Percentiles rank a stretch among this genome's conserved stretches.
phyloP scores from a whole-genome alignment of 2,113 vertebrate genomes.

The Chionis minor region DNA sequence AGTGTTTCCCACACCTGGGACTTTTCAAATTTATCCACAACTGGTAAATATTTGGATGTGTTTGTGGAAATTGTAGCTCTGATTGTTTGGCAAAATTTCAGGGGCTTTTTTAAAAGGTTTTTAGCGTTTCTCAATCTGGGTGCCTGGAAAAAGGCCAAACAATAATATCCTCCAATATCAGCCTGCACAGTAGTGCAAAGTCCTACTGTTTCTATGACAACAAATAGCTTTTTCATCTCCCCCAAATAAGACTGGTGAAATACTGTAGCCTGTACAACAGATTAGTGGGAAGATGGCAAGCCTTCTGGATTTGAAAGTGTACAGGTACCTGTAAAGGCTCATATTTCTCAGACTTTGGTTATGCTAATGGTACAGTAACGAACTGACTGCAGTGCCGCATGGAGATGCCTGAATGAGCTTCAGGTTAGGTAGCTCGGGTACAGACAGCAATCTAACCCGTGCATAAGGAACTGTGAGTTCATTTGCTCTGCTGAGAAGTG shows the following conservation, averaged over 20 bases:
- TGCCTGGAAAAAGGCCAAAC: conserved; percentile 16
- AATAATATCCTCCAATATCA: background rate
- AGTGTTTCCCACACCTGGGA: background rate
- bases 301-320: background rate
- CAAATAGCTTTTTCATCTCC: conserved; percentile 22
- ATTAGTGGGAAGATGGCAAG: background rate
- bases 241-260: background rate
- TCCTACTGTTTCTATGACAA: conserved; percentile 70
- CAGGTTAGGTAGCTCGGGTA: background rate
- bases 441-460: background rate
- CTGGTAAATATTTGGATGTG: conserved; percentile 21
- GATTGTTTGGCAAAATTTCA: conserved; percentile 21
- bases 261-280: background rate
- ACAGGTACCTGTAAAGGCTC: background rate
- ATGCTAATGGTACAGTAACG: background rate
- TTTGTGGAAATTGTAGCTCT: background rate
- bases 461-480: background rate
- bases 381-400: background rate
- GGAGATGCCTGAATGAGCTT: background rate
- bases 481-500: background rate
- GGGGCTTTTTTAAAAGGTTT: background rate
- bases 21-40: conserved; percentile 10
- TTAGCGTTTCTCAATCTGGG: conserved; percentile 29
- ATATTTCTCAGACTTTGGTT: background rate
- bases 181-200: background rate